These are phyloP conservation scores for Acheta domesticus DNA, from an alignment of 2,888 invertebrate species.

Conservation along the genomic window DNA sequence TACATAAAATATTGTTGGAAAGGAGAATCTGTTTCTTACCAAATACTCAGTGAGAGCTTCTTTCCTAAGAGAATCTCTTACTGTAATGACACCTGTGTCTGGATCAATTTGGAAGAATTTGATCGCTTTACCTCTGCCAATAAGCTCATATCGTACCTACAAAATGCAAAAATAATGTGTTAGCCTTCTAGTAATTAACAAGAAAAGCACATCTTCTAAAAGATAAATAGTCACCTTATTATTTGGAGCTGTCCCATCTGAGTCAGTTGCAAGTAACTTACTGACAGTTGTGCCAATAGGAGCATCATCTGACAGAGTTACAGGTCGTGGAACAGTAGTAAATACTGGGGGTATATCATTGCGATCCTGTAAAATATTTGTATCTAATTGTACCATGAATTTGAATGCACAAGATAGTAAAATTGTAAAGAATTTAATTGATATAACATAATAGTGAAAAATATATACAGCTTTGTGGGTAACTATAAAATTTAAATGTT, in stretches of 20 bases:
- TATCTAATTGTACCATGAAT: too few relatives aligned
- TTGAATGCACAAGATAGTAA: too few relatives aligned
- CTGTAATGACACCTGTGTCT: constrained; percentile 73
- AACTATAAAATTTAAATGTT: too few relatives aligned
- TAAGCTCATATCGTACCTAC: constrained; percentile 69
- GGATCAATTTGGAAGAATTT: constrained; percentile 87
- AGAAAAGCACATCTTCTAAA: constrained; percentile 18
- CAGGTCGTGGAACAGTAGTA: constrained; percentile 74
- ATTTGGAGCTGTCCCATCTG: constrained; percentile 80
- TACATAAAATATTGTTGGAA: neutral
- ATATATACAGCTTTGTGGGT: too few relatives aligned
- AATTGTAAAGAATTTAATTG: too few relatives aligned
- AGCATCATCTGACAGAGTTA: constrained; percentile 78
- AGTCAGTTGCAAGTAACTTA: constrained; percentile 74
- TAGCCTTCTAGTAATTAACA: constrained; percentile 23
- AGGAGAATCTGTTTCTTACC: constrained; percentile 47
- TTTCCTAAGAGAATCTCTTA: constrained; percentile 79
- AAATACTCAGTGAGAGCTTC: constrained; percentile 85
- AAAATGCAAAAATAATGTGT: constrained; percentile 21
- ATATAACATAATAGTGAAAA: too few relatives aligned
- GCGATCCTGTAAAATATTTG: constrained; percentile 59
- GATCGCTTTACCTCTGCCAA: constrained; percentile 74
- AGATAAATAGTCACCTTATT: constrained; percentile 58
- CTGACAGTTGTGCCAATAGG: constrained; percentile 77
- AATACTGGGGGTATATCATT: constrained; percentile 90